Evolutionary conservation across 2,113 vertebrate genomes (phyloP), one percentile per base, ranked within the genome.

Genomic region (Eulemur rufifrons): DNA sequence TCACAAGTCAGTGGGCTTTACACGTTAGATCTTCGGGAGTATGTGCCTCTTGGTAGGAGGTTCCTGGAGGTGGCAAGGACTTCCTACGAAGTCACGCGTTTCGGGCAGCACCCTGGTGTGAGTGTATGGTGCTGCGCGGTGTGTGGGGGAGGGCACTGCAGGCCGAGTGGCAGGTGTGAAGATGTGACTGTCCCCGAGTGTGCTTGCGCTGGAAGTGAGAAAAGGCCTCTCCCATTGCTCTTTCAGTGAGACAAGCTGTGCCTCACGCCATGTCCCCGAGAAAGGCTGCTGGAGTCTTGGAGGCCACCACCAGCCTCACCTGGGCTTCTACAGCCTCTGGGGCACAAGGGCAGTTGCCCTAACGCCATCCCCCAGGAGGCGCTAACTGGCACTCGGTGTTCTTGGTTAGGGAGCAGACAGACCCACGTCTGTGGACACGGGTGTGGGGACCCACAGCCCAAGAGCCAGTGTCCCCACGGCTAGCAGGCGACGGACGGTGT

Each of bases 31-130:
- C 20, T 74, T 56, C 47, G 29, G 61, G 50, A 59, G 34, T 27
- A 1, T 3, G 4, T 73, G 21, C 17, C 27, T 73, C 37, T 68
- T 15, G 17, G 32, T 4, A 39, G 37, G 50, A 76, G 25, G 61
- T 45, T 71, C 47, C 37, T 47, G 52, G 66, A 71, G 18, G 59
- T 0, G 52, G 61, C 83, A 76, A 17, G 37, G 71, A 12, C 11
- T 34, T 8, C 1, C 63, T 37, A 63, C 20, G 8, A 37, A 32
- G 50, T 4, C 18, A 13, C 11, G 39, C 61, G 42, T 45, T 37
- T 32, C 0, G 11, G n/a, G 12, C 13, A n/a, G 8, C 27, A 18
- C 1, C 4, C 6, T 17, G 1, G 17, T 12, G 8, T 3, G 20
- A 17, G 52, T 17, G 37, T 29, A 3, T 23, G 6, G 18, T 11